Evolutionary conservation across 35 echinoderm and acorn worm genomes (phyloP).

Genomic region (Heliocidaris erythrogramma): DNA sequence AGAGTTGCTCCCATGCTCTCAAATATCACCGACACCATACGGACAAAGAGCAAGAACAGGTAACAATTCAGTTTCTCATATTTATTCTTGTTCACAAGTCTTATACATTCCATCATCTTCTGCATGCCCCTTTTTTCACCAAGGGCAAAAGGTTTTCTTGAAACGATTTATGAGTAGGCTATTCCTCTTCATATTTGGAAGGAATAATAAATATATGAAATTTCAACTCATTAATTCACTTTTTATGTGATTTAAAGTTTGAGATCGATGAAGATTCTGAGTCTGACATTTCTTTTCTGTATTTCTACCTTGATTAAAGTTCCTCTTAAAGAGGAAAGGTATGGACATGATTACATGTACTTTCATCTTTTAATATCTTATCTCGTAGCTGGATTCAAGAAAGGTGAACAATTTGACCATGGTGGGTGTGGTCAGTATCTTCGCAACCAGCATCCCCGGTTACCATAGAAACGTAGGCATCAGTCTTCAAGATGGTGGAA

Average conservation of each 20-base stretch:
- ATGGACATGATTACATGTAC: neutral
- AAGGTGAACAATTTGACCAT: conserved; percentile 59
- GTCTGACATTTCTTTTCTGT: too few species aligned
- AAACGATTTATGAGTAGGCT: too few species aligned
- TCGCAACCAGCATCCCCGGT: neutral
- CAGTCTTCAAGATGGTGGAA: neutral
- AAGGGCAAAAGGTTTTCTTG: too few species aligned
- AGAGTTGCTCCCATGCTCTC: conserved; percentile 59
- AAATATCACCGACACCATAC: conserved; percentile 52
- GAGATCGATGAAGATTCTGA: too few species aligned
- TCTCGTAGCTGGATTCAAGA: conserved; percentile 37
- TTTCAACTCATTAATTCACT: neutral
- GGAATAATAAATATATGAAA: neutral
- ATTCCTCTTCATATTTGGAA: too few species aligned
- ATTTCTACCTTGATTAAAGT: too few species aligned
- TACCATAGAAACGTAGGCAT: conserved; percentile 39
- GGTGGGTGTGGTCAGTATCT: conserved; percentile 47
- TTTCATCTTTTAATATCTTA: neutral
- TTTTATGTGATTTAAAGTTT: neutral
- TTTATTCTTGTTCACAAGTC: neutral
- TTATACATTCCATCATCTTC: neutral
- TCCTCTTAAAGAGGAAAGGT: neutral
- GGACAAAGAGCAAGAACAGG: conserved; percentile 48
- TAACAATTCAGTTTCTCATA: neutral
- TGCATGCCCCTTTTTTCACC: neutral